phyloP scores from a whole-genome alignment of 2,888 invertebrate genomes.

The Brachypalpus laphriformis region DNA sequence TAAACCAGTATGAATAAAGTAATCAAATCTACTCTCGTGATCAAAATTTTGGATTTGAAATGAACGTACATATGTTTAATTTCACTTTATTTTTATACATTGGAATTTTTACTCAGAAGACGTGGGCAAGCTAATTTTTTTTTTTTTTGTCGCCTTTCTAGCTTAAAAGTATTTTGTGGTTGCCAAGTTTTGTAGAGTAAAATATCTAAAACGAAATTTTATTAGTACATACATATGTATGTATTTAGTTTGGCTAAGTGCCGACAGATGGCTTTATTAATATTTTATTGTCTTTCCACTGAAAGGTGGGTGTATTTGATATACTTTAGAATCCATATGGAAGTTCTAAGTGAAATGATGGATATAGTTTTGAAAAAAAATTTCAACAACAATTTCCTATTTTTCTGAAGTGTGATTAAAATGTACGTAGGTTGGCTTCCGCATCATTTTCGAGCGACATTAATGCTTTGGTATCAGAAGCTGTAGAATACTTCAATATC shows the following conservation, averaged over 20 bases:
- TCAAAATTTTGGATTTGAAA: not conserved
- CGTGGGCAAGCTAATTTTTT: conserved; percentile 2
- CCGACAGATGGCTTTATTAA: not conserved
- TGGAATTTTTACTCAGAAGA: conserved; percentile 30
- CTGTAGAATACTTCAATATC: too few species aligned
- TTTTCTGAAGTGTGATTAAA: too few species aligned
- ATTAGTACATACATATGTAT: too few species aligned
- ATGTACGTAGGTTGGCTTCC: too few species aligned
- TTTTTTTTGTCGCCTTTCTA: not conserved
- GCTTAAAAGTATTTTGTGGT: not conserved
- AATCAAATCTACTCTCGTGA: conserved; percentile 4
- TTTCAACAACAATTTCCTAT: too few species aligned
- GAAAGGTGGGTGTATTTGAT: not conserved
- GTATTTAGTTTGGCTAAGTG: not conserved
- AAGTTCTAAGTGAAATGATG: too few species aligned
- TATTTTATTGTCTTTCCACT: not conserved
- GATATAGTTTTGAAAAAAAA: too few species aligned
- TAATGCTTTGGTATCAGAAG: too few species aligned
- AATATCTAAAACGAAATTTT: not conserved
- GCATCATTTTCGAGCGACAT: too few species aligned
- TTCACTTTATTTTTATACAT: conserved; percentile 16
- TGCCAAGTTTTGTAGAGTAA: conserved; percentile 4
- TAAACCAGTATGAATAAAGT: not conserved
- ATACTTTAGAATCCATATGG: not conserved
- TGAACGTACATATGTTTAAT: conserved; percentile 8